Evolutionary conservation across 2,888 invertebrate species (phyloP).

Genomic region (Euplexia lucipara): DNA sequence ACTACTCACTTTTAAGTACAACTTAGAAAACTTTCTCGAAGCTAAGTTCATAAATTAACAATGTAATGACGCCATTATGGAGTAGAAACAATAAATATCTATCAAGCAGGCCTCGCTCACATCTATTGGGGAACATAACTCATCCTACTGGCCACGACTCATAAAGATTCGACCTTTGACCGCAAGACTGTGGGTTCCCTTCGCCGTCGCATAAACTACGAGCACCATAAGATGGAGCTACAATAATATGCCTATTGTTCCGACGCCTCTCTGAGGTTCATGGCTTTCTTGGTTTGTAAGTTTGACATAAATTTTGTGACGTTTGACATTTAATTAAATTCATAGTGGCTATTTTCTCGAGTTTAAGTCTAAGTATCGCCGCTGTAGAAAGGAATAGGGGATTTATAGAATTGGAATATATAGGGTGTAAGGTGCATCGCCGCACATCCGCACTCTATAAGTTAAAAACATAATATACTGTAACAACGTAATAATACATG

Average conservation of each 20-base stretch:
- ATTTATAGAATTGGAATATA: not conserved
- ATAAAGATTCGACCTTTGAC: constrained; percentile 74
- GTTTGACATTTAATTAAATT: constrained; percentile 53
- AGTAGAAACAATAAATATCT: constrained; percentile 58
- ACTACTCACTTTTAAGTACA: constrained; percentile 25
- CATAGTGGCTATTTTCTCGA: constrained; percentile 8
- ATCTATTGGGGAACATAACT: constrained; percentile 56
- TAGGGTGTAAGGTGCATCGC: no score
- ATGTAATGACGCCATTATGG: constrained; percentile 49
- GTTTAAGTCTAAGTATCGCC: constrained; percentile 1
- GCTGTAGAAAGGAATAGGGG: not conserved
- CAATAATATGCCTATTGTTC: constrained; percentile 43
- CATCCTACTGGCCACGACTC: constrained; percentile 67
- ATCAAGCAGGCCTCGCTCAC: constrained; percentile 35
- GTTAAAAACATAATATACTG: no score
- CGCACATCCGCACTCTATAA: no score
- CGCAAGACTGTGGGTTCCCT: constrained; percentile 65
- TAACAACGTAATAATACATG: no score
- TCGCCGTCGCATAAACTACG: constrained; percentile 66
- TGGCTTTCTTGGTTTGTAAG: constrained; percentile 15
- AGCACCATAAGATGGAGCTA: constrained; percentile 44
- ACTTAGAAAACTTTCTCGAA: constrained; percentile 39
- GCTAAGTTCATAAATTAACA: constrained; percentile 45
- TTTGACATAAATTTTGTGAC: constrained; percentile 47
- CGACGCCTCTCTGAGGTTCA: constrained; percentile 5